A percentile compares a stretch with the other conserved stretches of the same genome.
Evolutionary conservation across 2,113 vertebrate species (phyloP).

Genomic region (Strix aluco): DNA sequence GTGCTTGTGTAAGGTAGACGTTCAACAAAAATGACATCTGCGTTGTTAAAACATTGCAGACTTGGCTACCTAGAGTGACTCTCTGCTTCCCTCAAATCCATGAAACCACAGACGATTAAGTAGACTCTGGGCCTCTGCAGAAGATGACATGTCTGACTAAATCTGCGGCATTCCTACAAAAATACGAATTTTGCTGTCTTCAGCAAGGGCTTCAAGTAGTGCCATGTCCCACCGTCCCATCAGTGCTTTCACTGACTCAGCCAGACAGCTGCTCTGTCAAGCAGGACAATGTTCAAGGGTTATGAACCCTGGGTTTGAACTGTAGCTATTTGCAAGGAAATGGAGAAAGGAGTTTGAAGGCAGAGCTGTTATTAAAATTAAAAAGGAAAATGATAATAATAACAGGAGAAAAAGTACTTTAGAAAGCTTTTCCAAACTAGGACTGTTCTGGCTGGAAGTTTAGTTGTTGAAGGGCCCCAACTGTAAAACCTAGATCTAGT

Average conservation of each 20-base stretch:
- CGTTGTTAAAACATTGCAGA: background rate
- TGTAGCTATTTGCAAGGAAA: background rate
- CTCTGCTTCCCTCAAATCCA: background rate
- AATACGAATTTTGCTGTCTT: background rate
- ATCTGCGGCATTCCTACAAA: background rate
- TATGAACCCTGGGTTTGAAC: background rate
- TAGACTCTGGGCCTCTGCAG: background rate
- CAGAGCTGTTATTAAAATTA: background rate
- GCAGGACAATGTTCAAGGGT: background rate
- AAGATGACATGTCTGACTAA: background rate
- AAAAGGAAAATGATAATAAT: background rate
- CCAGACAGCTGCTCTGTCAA: background rate
- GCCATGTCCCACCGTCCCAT: background rate
- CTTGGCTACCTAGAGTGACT: background rate
- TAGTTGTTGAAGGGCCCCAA: background rate
- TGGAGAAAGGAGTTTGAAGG: background rate
- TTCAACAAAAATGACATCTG: background rate
- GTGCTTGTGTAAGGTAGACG: background rate
- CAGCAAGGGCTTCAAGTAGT: background rate
- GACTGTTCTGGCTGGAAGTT: background rate
- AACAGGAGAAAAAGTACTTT: background rate
- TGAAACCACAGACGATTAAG: background rate
- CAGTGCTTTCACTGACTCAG: background rate
- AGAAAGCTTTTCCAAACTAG: background rate
- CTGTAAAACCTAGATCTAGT: background rate